Percentiles rank a stretch among this genome's conserved stretches.
Conservation (phyloP, 2,113 vertebrate species). For the Cyanistes caeruleus region DNA sequence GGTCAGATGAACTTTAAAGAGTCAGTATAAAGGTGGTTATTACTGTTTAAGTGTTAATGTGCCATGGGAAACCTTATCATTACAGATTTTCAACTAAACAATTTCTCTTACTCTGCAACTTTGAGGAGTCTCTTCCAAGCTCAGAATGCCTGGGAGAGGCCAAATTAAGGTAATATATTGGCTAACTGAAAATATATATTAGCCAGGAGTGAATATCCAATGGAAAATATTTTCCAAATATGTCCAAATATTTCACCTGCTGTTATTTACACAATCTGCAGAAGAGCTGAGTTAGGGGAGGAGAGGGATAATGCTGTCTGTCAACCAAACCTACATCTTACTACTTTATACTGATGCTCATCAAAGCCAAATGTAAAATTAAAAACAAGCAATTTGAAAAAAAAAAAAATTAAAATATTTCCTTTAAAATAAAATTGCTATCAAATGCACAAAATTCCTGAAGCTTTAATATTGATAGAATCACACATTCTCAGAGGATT, state of each 20-base stretch:
- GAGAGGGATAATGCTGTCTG: neutral
- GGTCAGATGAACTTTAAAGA: neutral
- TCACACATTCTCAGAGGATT: neutral
- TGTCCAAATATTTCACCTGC: neutral
- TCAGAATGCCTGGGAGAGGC: neutral
- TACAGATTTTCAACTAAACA: neutral
- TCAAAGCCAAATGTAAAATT: neutral
- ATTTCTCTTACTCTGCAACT: neutral
- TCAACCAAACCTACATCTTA: neutral
- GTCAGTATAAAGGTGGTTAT: neutral
- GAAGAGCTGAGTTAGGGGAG: neutral
- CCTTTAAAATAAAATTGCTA: neutral
- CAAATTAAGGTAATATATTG: neutral
- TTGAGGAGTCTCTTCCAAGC: neutral
- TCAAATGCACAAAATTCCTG: neutral
- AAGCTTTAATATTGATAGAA: neutral
- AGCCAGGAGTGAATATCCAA: neutral
- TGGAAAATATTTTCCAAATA: neutral
- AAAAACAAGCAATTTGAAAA: neutral
- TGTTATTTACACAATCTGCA: neutral
- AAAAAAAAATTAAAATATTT: neutral
- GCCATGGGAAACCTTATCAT: neutral
- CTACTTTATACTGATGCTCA: neutral
- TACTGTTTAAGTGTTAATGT: slow-evolving; percentile 27
- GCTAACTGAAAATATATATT: neutral